These are phyloP conservation scores for Ornithoptera priamus DNA, from an alignment of 2,888 invertebrate species.

Conservation along the genomic window DNA sequence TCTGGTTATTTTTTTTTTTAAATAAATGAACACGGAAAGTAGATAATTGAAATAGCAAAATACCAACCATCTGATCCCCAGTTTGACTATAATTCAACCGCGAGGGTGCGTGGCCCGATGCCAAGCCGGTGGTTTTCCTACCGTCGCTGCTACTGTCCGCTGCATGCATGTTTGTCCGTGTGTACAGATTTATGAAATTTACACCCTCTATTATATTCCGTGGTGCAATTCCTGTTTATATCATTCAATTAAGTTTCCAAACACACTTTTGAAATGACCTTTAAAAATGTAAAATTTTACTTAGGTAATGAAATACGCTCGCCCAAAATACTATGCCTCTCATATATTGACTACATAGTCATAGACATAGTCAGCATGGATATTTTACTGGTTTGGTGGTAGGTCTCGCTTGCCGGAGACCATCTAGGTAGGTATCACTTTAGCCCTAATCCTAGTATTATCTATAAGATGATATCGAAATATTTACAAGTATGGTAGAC, in stretches of 20 bases:
- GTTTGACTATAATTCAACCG: slow-evolving; percentile 28
- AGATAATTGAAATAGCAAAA: slow-evolving; percentile 9
- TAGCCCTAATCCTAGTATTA: too few relatives aligned
- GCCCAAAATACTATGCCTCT: too few relatives aligned
- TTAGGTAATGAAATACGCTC: too few relatives aligned
- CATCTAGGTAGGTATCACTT: too few relatives aligned
- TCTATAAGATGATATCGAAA: too few relatives aligned
- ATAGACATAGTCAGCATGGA: too few relatives aligned
- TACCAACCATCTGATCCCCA: slow-evolving; percentile 15
- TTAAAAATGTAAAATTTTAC: too few relatives aligned
- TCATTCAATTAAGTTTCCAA: background rate
- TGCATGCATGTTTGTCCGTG: slow-evolving; percentile 17
- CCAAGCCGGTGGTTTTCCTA: slow-evolving; percentile 58
- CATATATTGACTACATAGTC: too few relatives aligned
- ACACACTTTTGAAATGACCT: background rate
- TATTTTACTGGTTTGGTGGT: too few relatives aligned
- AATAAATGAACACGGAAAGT: background rate
- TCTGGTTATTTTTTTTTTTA: background rate
- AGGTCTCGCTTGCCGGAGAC: too few relatives aligned
- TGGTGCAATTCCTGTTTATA: slow-evolving; percentile 3
- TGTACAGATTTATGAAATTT: slow-evolving; percentile 21
- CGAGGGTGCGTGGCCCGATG: slow-evolving; percentile 60
- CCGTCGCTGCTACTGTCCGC: slow-evolving; percentile 35
- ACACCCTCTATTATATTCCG: background rate
- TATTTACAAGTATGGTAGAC: too few relatives aligned